These are phyloP conservation scores for Campoletis sonorensis DNA, from an alignment of 1,140 invertebrate species.

Conservation along the genomic window DNA sequence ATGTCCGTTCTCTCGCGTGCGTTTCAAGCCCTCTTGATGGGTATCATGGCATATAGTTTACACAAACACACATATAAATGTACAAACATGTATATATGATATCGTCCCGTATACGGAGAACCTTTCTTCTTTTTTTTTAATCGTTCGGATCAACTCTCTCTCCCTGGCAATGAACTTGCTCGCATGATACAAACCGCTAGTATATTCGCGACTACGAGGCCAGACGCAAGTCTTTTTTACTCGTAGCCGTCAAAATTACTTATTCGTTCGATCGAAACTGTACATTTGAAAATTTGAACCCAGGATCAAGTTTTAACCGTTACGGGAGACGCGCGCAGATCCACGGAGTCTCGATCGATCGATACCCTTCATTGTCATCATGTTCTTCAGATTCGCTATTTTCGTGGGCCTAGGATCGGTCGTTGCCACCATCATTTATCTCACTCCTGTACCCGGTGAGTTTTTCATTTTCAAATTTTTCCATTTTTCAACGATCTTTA, in stretches of 20 bases:
- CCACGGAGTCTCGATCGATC: conserved; percentile 7
- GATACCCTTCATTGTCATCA: conserved; percentile 45
- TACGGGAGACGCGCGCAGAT: not conserved
- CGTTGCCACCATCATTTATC: conserved; percentile 82
- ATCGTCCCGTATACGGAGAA: conserved; percentile 40
- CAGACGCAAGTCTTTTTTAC: conserved; percentile 50
- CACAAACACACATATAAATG: not conserved
- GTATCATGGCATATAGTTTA: not conserved
- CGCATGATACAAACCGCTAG: conserved; percentile 59
- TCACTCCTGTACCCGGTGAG: conserved; percentile 82
- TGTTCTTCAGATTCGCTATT: conserved; percentile 73
- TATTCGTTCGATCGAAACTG: too few species aligned
- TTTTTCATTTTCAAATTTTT: conserved; percentile 25
- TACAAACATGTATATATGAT: not conserved
- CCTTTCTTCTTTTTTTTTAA: conserved; percentile 62
- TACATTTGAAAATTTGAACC: too few species aligned
- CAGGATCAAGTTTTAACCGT: not conserved
- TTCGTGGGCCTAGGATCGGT: conserved; percentile 76
- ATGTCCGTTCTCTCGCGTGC: not conserved
- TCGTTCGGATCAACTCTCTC: conserved; percentile 64
- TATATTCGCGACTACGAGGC: conserved; percentile 70
- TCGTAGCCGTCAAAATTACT: not conserved
- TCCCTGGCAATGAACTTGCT: conserved; percentile 74
- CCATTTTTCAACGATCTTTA: too few species aligned
- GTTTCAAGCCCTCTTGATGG: not conserved